Conservation (phyloP, 1,140 invertebrate species). For the Procambarus clarkii region DNA sequence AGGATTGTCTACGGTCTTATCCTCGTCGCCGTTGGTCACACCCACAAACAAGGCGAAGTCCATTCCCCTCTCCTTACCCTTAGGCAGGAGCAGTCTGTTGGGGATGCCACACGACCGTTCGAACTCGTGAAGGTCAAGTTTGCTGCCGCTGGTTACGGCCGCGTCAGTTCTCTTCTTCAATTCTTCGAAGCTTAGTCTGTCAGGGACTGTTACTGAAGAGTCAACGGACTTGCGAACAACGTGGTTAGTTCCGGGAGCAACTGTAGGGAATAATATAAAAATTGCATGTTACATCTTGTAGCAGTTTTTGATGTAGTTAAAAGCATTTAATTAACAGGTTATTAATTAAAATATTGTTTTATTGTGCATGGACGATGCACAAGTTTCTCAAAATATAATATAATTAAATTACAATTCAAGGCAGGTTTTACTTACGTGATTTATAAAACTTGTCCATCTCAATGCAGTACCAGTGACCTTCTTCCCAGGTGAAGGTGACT, state of each 20-base stretch:
- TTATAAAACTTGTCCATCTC: constrained; percentile 82
- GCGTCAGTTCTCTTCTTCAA: constrained; percentile 1
- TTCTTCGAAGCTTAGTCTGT: not conserved
- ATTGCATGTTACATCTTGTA: not conserved
- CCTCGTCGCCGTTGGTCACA: constrained; percentile 75
- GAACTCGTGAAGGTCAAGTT: constrained; percentile 77
- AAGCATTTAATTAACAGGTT: not conserved
- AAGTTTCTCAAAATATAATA: not conserved
- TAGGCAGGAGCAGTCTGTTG: constrained; percentile 79
- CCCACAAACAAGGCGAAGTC: constrained; percentile 76
- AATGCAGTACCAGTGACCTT: constrained; percentile 81
- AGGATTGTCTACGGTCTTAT: constrained; percentile 61
- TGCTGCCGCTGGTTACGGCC: constrained; percentile 73
- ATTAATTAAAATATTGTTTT: not conserved
- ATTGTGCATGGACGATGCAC: not conserved
- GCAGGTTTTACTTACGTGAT: constrained; percentile 62
- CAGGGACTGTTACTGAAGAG: constrained; percentile 32
- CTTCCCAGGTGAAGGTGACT: constrained; percentile 79
- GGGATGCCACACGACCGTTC: constrained; percentile 80
- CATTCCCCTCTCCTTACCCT: constrained; percentile 78
- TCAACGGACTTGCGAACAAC: constrained; percentile 21
- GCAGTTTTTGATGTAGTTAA: too few species aligned
- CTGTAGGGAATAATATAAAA: not conserved
- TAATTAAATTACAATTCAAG: not conserved
- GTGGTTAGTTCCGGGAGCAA: constrained; percentile 5